phyloP scores from a whole-genome alignment of 2,113 vertebrate species.

The Apodemus sylvaticus region DNA sequence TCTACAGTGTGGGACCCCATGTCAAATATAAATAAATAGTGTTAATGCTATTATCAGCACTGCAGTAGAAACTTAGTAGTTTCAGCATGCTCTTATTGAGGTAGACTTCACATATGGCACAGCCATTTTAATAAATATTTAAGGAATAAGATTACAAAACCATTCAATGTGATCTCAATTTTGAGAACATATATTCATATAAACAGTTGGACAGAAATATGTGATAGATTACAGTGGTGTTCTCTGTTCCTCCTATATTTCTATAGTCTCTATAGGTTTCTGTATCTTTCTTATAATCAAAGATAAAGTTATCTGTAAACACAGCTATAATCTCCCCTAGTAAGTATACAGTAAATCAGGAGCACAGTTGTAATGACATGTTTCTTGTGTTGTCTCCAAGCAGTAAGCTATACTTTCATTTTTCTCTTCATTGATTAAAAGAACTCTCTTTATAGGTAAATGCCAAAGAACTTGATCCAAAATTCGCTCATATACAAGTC shows the following conservation, averaged over 20 bases:
- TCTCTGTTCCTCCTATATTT: slow-evolving; percentile 15
- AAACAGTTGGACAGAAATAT: slow-evolving; percentile 25
- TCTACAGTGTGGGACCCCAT: background rate
- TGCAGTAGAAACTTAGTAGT: background rate
- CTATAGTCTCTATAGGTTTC: slow-evolving; percentile 14
- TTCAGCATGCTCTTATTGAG: background rate
- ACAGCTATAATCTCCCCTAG: background rate
- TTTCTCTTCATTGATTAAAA: background rate
- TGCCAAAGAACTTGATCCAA: slow-evolving; percentile 94
- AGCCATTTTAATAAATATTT: slow-evolving; percentile 23
- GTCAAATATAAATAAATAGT: background rate
- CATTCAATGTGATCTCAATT: background rate
- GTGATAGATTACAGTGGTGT: background rate
- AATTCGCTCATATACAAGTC: slow-evolving; percentile 96
- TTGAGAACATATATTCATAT: slow-evolving; percentile 1
- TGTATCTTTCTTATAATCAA: slow-evolving; percentile 29
- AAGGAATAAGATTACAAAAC: slow-evolving; percentile 24
- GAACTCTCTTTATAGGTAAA: slow-evolving; percentile 88
- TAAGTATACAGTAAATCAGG: background rate
- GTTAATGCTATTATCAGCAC: background rate
- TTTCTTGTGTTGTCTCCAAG: background rate
- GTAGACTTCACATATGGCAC: slow-evolving; percentile 1
- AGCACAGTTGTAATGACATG: background rate
- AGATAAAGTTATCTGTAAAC: slow-evolving; percentile 32
- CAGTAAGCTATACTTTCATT: slow-evolving; percentile 32